A percentile compares a stretch with the other conserved stretches of the same genome.
These are phyloP conservation scores for Tipula unca DNA, from an alignment of 2,888 invertebrate genomes.

Conservation along the genomic window DNA sequence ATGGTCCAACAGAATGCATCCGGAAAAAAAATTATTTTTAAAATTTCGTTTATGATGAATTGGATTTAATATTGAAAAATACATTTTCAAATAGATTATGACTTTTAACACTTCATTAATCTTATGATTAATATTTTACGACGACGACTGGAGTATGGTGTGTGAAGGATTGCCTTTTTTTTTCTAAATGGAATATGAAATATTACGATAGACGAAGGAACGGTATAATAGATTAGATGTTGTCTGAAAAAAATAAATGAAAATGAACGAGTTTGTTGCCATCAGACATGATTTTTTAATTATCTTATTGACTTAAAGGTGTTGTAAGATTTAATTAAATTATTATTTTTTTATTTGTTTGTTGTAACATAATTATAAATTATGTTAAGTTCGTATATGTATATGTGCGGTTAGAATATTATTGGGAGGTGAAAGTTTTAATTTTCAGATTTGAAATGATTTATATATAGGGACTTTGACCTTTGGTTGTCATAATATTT, in stretches of 20 bases:
- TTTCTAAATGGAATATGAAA: background rate
- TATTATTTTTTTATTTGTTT: background rate
- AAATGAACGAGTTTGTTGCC: background rate
- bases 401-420: background rate
- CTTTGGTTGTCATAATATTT: background rate
- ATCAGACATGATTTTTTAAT: background rate
- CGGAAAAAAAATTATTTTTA: background rate
- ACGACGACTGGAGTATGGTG: background rate
- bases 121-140: background rate
- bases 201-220: background rate
- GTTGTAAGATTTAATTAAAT: background rate
- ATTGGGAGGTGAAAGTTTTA: background rate
- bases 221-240: background rate
- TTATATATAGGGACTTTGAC: background rate
- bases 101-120: slow-evolving; percentile 14
- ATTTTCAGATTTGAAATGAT: background rate
- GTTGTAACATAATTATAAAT: background rate
- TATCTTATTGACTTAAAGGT: background rate
- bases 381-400: background rate
- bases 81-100: background rate
- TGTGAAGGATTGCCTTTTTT: background rate
- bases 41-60: background rate
- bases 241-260: background rate
- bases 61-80: background rate
- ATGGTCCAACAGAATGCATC: background rate